These are phyloP conservation scores for Sinocyclocheilus anshuiensis DNA, from an alignment of 2,113 vertebrate species.

Conservation along the genomic window DNA sequence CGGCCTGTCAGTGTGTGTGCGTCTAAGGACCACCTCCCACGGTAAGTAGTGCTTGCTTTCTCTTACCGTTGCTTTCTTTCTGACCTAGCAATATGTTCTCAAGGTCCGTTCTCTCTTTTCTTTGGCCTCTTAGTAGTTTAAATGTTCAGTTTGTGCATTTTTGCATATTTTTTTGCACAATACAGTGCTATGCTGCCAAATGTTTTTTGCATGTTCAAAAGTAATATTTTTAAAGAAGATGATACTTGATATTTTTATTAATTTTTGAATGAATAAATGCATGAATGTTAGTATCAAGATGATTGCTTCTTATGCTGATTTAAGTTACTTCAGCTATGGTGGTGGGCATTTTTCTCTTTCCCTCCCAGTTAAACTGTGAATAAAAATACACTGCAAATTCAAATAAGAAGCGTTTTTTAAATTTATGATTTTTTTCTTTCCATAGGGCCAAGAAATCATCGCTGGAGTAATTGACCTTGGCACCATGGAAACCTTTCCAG, in stretches of 20 bases:
- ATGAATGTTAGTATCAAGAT: background rate
- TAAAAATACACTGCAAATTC: background rate
- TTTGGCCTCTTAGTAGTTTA: conserved; percentile 22
- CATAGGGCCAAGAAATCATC: conserved; percentile 80
- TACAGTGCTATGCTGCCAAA: background rate
- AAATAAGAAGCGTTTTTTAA: conserved; percentile 31
- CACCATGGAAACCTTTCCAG: conserved; percentile 90
- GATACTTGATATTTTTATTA: background rate
- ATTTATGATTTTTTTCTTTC: conserved; percentile 58
- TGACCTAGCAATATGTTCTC: conserved; percentile 33
- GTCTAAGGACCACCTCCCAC: conserved; percentile 74
- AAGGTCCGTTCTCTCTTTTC: conserved; percentile 15
- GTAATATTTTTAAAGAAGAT: background rate
- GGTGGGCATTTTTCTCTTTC: conserved; percentile 39
- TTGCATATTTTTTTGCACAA: conserved; percentile 68
- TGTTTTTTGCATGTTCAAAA: conserved; percentile 5
- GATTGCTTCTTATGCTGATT: background rate
- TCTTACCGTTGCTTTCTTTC: conserved; percentile 67
- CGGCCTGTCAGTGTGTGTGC: conserved; percentile 82
- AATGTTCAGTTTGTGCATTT: conserved; percentile 61
- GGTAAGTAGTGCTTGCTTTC: conserved; percentile 89
- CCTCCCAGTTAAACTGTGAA: conserved; percentile 38
- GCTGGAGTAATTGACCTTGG: conserved; percentile 94
- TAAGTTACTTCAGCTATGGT: background rate
- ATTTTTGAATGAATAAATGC: background rate